Evolutionary conservation across 2,113 vertebrate genomes (phyloP).

Genomic region (Hemiprocne comata): DNA sequence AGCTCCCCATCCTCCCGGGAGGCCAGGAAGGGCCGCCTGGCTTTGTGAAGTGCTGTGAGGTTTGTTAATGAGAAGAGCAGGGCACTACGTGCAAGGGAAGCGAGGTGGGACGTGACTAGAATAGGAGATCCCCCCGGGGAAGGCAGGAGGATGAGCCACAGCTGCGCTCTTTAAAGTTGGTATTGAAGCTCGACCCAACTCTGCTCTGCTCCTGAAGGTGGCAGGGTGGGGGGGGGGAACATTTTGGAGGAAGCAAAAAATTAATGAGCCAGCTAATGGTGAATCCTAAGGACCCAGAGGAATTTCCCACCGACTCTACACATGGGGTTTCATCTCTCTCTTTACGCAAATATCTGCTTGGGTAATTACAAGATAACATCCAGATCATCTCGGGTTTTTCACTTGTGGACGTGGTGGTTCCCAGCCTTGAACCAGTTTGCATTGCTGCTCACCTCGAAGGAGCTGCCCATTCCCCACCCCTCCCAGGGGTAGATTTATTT

Average conservation of each 20-base stretch:
- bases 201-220: not conserved
- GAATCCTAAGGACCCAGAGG: not conserved
- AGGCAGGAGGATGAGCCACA: not conserved
- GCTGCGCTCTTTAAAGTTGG: conserved; percentile 14
- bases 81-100: not conserved
- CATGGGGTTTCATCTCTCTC: not conserved
- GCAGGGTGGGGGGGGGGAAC: not conserved
- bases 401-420: not conserved
- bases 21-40: not conserved
- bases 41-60: not conserved
- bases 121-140: conserved; percentile 46
- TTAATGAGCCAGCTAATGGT: not conserved
- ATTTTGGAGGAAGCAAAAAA: not conserved
- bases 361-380: not conserved
- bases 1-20: not conserved
- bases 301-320: not conserved
- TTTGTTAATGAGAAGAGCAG: not conserved
- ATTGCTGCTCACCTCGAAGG: not conserved
- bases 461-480: not conserved
- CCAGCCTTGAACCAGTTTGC: not conserved
- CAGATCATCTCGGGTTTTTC: not conserved
- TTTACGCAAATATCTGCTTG: not conserved
- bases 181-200: not conserved
- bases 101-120: conserved; percentile 36
- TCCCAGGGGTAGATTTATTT: not conserved